Evolutionary conservation across 2,888 invertebrate genomes (phyloP).

Genomic region (Nymphalis urticae): DNA sequence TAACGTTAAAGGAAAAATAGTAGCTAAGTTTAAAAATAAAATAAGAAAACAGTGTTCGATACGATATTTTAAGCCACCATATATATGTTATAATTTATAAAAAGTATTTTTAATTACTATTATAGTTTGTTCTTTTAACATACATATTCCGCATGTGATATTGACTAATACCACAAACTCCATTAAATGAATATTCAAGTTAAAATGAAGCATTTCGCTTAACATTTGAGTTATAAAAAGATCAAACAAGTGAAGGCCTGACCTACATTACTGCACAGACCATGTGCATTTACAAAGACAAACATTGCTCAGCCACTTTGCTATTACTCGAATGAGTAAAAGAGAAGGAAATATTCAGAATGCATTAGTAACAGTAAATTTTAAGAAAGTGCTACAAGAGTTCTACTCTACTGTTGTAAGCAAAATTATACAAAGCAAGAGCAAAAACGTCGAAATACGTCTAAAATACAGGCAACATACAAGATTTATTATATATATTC

Average conservation of each 20-base stretch:
- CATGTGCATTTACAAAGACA: constrained; percentile 43
- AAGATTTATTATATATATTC: too few relatives aligned
- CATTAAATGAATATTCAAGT: constrained; percentile 1
- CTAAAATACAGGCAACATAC: neutral
- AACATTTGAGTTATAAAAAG: constrained; percentile 25
- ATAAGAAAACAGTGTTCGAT: too few relatives aligned
- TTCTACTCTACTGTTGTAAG: constrained; percentile 13
- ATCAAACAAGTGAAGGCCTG: constrained; percentile 34
- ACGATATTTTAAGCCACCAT: too few relatives aligned
- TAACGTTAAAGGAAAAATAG: too few relatives aligned
- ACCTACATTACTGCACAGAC: constrained; percentile 48
- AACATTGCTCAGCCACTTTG: constrained; percentile 36
- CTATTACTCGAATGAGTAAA: constrained; percentile 36
- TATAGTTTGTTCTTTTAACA: too few relatives aligned
- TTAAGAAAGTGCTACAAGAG: constrained; percentile 41
- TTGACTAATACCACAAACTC: neutral
- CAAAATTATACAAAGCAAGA: constrained; percentile 14
- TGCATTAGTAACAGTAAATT: constrained; percentile 58
- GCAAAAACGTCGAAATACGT: neutral
- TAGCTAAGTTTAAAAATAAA: too few relatives aligned
- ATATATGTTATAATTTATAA: too few relatives aligned
- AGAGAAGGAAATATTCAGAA: constrained; percentile 44
- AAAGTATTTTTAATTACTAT: too few relatives aligned
- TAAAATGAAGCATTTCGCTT: constrained; percentile 13
- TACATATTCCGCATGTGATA: neutral